These are phyloP conservation scores for Tauraco erythrolophus DNA, from an alignment of 2,113 vertebrate species.

Conservation along the genomic window DNA sequence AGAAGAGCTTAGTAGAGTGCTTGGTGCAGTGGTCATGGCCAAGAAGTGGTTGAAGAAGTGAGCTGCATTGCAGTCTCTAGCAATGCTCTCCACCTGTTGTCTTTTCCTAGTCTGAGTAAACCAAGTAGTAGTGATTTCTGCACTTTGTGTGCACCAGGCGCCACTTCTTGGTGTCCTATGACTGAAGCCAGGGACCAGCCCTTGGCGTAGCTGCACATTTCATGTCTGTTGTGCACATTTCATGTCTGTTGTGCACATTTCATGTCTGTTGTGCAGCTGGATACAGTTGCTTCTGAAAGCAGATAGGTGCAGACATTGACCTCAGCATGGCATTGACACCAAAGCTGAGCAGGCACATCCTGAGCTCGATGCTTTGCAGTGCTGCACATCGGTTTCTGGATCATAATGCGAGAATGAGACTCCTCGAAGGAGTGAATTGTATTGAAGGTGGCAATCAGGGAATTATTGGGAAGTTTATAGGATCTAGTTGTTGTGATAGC, in stretches of 20 bases:
- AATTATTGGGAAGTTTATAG: background rate
- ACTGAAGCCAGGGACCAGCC: background rate
- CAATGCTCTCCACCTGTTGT: background rate
- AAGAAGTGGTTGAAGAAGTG: background rate
- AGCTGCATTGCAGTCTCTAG: background rate
- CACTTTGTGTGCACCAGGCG: background rate
- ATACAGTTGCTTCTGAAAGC: background rate
- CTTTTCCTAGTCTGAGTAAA: background rate
- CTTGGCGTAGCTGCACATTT: background rate
- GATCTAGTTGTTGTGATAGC: background rate
- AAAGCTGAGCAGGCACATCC: rapidly evolving
- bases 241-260: background rate
- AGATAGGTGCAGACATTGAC: background rate
- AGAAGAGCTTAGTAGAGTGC: background rate
- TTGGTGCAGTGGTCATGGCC: background rate
- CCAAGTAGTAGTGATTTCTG: background rate
- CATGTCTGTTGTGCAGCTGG: no score
- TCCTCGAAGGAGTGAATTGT: background rate
- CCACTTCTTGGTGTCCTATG: rapidly evolving
- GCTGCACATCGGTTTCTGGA: background rate
- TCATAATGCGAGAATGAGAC: background rate
- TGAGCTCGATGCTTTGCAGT: background rate
- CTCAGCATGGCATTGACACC: background rate
- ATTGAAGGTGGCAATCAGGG: background rate
- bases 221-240: background rate